phyloP scores from a whole-genome alignment of 2,113 vertebrate species.

The Mastomys coucha region DNA sequence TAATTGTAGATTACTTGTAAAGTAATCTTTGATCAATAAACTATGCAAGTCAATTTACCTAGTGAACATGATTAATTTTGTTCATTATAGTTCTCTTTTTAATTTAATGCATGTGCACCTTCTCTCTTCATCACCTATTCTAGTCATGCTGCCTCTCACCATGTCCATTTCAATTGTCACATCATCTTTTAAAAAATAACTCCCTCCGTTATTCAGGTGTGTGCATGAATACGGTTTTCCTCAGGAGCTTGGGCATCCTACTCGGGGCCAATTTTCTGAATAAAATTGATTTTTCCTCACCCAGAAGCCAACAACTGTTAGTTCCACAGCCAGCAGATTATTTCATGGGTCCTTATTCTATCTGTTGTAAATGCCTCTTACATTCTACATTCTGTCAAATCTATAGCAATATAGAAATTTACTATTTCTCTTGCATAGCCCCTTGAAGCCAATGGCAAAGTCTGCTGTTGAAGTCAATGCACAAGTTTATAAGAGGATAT shows the following conservation, averaged over 20 bases:
- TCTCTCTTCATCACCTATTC: neutral
- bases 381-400: too few species aligned
- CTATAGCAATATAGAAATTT: neutral
- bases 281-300: neutral
- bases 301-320: neutral
- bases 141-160: neutral
- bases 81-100: neutral
- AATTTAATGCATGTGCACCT: neutral
- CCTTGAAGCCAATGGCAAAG: neutral
- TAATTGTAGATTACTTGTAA: constrained; percentile 4
- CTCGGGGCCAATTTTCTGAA: neutral
- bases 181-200: neutral
- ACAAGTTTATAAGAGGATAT: neutral
- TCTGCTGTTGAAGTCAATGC: neutral
- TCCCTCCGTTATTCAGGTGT: neutral
- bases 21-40: neutral
- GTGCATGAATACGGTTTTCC: neutral
- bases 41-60: constrained; percentile 30
- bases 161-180: neutral
- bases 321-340: neutral
- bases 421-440: neutral
- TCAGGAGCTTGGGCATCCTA: neutral
- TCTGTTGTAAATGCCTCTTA: neutral
- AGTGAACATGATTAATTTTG: neutral
- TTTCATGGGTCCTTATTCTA: neutral